These are phyloP conservation scores for Agonopterix alstromeriana DNA, from an alignment of 2,888 invertebrate species.

Conservation along the genomic window DNA sequence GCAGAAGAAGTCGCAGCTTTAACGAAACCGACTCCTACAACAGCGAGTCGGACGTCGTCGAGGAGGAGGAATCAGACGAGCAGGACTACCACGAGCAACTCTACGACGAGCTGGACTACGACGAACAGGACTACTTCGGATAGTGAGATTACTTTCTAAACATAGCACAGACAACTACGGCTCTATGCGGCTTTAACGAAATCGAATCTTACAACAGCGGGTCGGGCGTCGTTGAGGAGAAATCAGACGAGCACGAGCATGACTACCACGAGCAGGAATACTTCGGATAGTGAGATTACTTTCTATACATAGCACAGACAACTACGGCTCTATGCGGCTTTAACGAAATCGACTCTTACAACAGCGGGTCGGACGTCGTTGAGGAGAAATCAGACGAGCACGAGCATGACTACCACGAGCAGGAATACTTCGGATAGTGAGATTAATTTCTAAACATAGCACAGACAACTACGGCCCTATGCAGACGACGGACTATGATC, in stretches of 20 bases:
- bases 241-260: slow-evolving; percentile 22
- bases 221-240: slow-evolving; percentile 25
- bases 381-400: slow-evolving; percentile 29
- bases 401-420: slow-evolving; percentile 8
- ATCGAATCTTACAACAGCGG: slow-evolving; percentile 18
- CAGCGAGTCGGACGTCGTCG: slow-evolving; percentile 22
- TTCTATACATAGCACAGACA: no score
- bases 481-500: no score
- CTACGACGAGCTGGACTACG: slow-evolving; percentile 9
- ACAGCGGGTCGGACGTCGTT: slow-evolving; percentile 19
- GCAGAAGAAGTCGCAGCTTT: slow-evolving; percentile 36
- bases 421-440: slow-evolving; percentile 5
- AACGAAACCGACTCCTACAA: slow-evolving; percentile 19
- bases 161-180: no score
- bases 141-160: no score
- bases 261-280: slow-evolving; percentile 10
- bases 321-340: no score
- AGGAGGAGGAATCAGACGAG: slow-evolving; percentile 29
- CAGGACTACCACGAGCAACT: slow-evolving; percentile 12
- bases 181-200: slow-evolving; percentile 26
- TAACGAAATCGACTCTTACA: slow-evolving; percentile 21
- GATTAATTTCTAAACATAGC: no score
- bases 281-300: neutral
- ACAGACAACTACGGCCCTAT: no score
- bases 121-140: slow-evolving; percentile 8